A percentile compares a stretch with the other conserved stretches of the same genome.
Evolutionary conservation across 2,888 invertebrate species (phyloP).

Genomic region (Drosophila siamana): DNA sequence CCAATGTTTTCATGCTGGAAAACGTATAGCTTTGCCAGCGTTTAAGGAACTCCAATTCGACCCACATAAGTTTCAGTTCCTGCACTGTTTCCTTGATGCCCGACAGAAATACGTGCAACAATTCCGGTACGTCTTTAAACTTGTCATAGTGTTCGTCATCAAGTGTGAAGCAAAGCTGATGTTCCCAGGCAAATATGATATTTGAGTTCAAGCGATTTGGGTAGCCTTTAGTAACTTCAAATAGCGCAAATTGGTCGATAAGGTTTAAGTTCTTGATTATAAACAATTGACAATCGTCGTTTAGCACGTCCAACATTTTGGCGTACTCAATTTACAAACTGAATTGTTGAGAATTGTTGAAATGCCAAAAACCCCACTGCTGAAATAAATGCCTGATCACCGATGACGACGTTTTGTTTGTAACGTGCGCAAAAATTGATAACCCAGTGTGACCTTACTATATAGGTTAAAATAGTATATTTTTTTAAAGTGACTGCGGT

Average conservation of each 20-base stretch:
- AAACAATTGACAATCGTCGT: conserved; percentile 32
- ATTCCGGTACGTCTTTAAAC: not conserved
- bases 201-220: conserved; percentile 4
- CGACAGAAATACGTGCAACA: conserved; percentile 15
- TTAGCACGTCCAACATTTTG: conserved; percentile 20
- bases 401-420: too few relatives aligned
- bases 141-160: not conserved
- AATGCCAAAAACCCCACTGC: not conserved
- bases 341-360: too few relatives aligned
- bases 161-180: not conserved
- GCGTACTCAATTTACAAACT: not conserved
- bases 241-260: conserved; percentile 31
- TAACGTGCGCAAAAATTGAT: too few relatives aligned
- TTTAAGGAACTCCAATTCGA: not conserved
- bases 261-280: conserved; percentile 27
- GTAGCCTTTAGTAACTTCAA: conserved; percentile 16
- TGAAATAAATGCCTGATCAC: too few relatives aligned
- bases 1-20: conserved; percentile 8
- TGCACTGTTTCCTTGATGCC: conserved; percentile 24
- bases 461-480: too few relatives aligned
- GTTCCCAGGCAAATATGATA: conserved; percentile 26
- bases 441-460: too few relatives aligned
- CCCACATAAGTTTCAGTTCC: not conserved
- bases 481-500: not conserved
- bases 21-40: conserved; percentile 15